Percentiles rank a stretch among this genome's conserved stretches.
Conservation (phyloP, 2,797 vertebrate genomes). For the Taeniopygia guttata region DNA sequence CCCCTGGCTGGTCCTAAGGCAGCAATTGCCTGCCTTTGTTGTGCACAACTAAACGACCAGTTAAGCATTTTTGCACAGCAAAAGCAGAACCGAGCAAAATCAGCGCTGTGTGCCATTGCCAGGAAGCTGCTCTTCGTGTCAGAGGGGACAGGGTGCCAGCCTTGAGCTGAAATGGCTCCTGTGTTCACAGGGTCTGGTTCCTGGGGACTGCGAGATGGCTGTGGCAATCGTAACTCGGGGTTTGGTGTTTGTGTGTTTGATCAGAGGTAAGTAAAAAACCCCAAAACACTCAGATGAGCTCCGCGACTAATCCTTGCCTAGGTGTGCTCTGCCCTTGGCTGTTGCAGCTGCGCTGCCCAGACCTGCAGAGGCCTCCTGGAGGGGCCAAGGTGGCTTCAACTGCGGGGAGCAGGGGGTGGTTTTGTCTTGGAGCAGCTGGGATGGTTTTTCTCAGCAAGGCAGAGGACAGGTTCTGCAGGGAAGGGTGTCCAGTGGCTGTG, state of each 20-base stretch:
- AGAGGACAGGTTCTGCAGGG: not conserved
- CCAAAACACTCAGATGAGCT: not conserved
- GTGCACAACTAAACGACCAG: not conserved
- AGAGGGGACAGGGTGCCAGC: not conserved
- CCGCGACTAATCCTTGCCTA: fast-evolving
- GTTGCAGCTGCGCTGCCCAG: fast-evolving
- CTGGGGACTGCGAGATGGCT: not conserved
- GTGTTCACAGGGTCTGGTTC: not conserved
- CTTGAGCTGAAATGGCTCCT: not conserved
- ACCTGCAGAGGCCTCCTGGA: not conserved
- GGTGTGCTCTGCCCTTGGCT: not conserved
- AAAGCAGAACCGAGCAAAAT: not conserved
- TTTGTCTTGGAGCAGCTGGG: not conserved
- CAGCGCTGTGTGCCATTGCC: not conserved
- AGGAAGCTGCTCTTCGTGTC: not conserved
- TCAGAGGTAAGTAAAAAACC: not conserved
- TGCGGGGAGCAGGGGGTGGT: not conserved
- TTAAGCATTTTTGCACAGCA: slow-evolving; percentile 9
- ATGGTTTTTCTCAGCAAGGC: not conserved
- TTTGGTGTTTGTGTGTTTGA: not conserved
- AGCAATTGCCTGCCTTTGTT: not conserved
- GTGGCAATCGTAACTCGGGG: fast-evolving
- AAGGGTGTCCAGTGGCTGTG: not conserved
- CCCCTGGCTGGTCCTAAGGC: not conserved
- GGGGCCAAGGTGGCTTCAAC: fast-evolving